Evolutionary conservation across 2,797 vertebrate species (phyloP), one percentile per base, ranked within the genome.

Genomic region (Dicrostonyx torquatus): DNA sequence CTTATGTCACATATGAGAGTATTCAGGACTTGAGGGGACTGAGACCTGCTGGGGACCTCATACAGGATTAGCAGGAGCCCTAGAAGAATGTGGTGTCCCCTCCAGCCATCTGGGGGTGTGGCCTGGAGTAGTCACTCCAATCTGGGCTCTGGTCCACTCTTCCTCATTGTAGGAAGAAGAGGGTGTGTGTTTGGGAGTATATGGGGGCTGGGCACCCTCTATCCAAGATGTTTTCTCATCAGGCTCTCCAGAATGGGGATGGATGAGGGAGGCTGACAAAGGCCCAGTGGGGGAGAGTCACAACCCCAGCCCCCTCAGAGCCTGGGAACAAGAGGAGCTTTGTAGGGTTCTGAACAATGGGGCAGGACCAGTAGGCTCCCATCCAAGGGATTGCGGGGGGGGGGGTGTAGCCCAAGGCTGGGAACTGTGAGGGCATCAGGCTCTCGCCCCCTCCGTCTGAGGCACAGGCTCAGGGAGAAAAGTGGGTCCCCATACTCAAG

Each of bases 321-420:
- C 48, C 94, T 15, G 72, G 66, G 88, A 93, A 97, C 97, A 97
- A 97, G 95, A 70, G 89, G 73, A 40, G 92, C 97, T 97, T 97
- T 97, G 96, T 97, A 8, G 72, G 66, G 29, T 62, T 15, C 17
- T 5, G 77, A 89, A 97, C 97, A 97, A 97, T 96, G 94, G 64
- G 87, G 84, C 14, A 31, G 90, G 75, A 37, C 87, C 60, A 37
- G 45, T 34, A 31, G 97, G 95, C 89, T 48, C 87, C 68, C 5
- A 84, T 94, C 92, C 93, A 86, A 80, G 83, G 86, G 55, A 5
- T 20, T 58, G 72, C 87, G 78, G n/a, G 87, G 93, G 89, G 77
- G 77, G 48, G 64, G 4, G 34, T 5, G 12, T 10, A 11, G 20
- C 26, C 34, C 6, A 2, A 66, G 76, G 87, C 87, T 92, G 96